These are phyloP conservation scores for Chinchilla lanigera DNA, from an alignment of 2,113 vertebrate genomes.

Conservation along the genomic window DNA sequence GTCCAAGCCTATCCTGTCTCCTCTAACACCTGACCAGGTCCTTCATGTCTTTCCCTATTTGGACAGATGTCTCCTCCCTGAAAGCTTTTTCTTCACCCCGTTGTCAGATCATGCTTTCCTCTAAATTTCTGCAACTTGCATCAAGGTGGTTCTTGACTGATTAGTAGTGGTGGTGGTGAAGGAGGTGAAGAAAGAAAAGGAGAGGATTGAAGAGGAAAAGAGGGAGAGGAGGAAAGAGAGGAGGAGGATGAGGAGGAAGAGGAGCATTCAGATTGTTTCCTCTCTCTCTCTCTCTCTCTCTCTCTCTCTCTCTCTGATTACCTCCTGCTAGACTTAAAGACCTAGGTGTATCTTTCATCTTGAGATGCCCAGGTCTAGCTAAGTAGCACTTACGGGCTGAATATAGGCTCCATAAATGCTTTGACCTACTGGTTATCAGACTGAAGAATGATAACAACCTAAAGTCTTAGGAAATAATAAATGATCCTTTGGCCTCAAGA, in stretches of 20 bases:
- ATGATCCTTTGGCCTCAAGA: not conserved
- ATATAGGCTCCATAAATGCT: not conserved
- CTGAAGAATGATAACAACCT: not conserved
- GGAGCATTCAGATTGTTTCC: not conserved
- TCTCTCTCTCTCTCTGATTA: not conserved
- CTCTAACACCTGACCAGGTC: not conserved
- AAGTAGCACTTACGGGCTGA: not conserved
- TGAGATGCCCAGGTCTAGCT: not conserved
- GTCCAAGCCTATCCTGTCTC: not conserved
- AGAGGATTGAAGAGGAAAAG: not conserved
- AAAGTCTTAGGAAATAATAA: constrained; percentile 11
- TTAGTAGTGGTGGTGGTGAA: not conserved
- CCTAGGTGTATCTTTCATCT: not conserved
- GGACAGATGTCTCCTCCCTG: not conserved
- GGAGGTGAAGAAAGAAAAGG: not conserved
- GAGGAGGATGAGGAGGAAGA: not conserved
- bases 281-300: too few relatives aligned
- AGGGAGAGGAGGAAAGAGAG: not conserved
- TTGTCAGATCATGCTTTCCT: not conserved
- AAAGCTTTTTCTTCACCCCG: not conserved
- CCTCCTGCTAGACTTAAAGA: not conserved
- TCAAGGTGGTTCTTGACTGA: not conserved
- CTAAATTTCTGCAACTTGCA: not conserved
- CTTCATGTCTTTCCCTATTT: not conserved
- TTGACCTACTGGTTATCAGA: not conserved